Base-by-base conservation (phyloP, 2,888 invertebrate genomes). In the Hemithea aestivaria region DNA sequence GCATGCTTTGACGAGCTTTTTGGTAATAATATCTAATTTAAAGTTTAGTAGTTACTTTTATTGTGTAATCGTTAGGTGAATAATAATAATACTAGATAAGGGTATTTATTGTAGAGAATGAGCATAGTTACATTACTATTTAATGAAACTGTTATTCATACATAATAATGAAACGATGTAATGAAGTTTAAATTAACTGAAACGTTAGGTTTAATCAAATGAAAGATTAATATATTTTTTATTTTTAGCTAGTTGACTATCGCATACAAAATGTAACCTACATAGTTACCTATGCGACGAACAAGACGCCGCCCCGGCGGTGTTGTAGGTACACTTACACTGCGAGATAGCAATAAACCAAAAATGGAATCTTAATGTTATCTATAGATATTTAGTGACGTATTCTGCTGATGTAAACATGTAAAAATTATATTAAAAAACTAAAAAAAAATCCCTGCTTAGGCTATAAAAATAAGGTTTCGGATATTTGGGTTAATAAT, bases 1-100 rank as follows among this genome's bases (percentile, higher is more conserved):
- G 87, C 87, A 87, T 87, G 87, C 87, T 88, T 87, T 71, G 85
- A 87, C 83, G 87, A 87, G 87, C 87, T 88, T 88, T 85, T 84
- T 79, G 84, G 85, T 81, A 84, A 83, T 87, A 85, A 84, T n/a
- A n/a, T 81, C 79, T 87, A 82, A 82, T 84, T 83, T 81, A 79
- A 83, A 74, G 36, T 42, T 73, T 80, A 79, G 81, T 82, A 85
- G 83, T 78, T 82, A 85, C 75, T 78, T 82, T 83, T 66, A 84
- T 74, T 81, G 77, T 84, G 74, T 85, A 87, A 85, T 81, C 83
- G 52, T 82, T 87, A 87, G 87, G 69, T 70, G 61, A 79, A 73
- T 83, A 84, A 60, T 83, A 84, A 60, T 77, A 73, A 69, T 73
- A 72, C 51, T 87, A 87, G 85, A 62, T 85, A 85, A 84, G 85